Percentiles rank a stretch among this genome's conserved stretches.
Conservation (phyloP, 1,140 invertebrate species). For the Hycleus phaleratus region DNA sequence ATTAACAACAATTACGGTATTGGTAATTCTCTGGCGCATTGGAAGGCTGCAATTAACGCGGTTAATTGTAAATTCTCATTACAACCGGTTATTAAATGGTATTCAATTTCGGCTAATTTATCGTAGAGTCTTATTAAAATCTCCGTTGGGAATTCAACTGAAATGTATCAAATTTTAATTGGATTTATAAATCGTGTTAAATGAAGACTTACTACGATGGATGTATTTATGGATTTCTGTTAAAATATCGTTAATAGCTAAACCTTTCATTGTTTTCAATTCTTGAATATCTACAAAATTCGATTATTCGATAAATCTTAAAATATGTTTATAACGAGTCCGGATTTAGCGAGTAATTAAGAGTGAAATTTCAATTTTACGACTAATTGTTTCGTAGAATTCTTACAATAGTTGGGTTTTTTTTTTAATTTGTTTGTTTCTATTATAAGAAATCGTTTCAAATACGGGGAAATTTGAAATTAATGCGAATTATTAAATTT, state of each 20-base stretch:
- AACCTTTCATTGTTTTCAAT: constrained; percentile 77
- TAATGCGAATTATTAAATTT: too few species aligned
- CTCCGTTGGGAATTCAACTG: constrained; percentile 74
- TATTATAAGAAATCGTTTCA: too few species aligned
- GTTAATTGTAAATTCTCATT: constrained; percentile 81
- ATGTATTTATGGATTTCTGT: constrained; percentile 80
- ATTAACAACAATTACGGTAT: too few species aligned
- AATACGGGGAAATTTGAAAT: too few species aligned
- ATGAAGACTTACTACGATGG: constrained; percentile 65
- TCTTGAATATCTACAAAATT: constrained; percentile 64
- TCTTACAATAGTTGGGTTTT: too few species aligned
- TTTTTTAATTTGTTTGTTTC: too few species aligned
- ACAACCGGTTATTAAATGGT: constrained; percentile 64
- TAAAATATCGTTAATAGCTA: constrained; percentile 84
- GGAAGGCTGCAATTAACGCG: constrained; percentile 71
- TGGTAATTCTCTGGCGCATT: constrained; percentile 53
- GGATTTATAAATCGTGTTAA: not conserved
- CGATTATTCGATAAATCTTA: constrained; percentile 28
- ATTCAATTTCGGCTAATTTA: constrained; percentile 78
- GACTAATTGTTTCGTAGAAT: too few species aligned
- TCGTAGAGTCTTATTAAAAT: constrained; percentile 67
- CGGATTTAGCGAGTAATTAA: too few species aligned
- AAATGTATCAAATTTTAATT: constrained; percentile 37
- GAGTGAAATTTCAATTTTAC: too few species aligned
- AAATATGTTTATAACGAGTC: constrained; percentile 24